A percentile compares a stretch with the other conserved stretches of the same genome.
Evolutionary conservation across 2,113 vertebrate genomes (phyloP).

Genomic region (Ovis aries): DNA sequence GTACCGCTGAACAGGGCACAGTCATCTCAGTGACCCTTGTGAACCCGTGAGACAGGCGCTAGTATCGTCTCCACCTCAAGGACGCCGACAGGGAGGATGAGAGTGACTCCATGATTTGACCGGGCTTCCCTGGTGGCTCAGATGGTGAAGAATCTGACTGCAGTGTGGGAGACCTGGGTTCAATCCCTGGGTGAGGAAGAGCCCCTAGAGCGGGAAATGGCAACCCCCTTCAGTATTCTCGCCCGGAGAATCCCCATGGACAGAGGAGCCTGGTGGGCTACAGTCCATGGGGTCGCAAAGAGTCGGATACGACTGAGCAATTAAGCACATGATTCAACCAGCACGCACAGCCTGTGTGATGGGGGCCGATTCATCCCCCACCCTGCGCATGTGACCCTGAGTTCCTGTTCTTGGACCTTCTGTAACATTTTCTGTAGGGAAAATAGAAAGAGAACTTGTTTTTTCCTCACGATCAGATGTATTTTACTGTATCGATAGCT

Average conservation of each 20-base stretch:
- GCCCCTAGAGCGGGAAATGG: neutral
- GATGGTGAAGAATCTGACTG: fast-evolving
- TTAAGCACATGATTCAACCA: neutral
- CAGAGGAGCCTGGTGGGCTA: neutral
- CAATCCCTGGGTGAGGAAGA: neutral
- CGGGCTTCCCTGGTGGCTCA: neutral
- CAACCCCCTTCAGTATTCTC: neutral
- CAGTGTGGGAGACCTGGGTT: neutral
- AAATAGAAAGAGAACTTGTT: neutral
- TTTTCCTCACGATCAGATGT: neutral
- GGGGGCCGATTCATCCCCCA: neutral
- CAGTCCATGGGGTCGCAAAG: neutral
- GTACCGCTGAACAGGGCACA: neutral
- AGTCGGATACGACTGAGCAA: fast-evolving
- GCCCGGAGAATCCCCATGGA: neutral
- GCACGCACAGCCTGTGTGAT: fast-evolving
- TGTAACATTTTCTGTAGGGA: neutral
- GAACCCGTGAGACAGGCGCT: neutral
- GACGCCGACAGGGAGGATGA: neutral
- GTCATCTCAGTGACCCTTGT: neutral
- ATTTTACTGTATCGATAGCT: neutral
- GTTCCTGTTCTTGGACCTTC: neutral
- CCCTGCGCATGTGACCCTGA: neutral
- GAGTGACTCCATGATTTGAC: neutral
- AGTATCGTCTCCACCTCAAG: neutral